These are phyloP conservation scores for Xiphias gladius DNA, from an alignment of 2,113 vertebrate species.

Conservation along the genomic window DNA sequence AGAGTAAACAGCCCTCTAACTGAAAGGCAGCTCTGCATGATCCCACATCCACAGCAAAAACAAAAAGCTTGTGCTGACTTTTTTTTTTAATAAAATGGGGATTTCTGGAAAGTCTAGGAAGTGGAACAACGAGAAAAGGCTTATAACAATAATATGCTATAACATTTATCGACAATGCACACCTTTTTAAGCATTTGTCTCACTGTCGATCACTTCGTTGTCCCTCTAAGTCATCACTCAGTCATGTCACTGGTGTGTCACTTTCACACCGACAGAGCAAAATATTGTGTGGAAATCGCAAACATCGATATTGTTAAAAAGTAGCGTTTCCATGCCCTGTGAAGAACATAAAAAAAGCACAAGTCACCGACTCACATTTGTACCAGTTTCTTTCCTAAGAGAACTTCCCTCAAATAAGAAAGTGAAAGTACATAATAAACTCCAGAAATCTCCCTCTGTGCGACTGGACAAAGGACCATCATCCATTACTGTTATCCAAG, in stretches of 20 bases:
- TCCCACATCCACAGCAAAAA: neutral
- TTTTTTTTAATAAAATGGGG: neutral
- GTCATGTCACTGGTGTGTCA: neutral
- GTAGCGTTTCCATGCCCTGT: neutral
- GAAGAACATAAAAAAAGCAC: neutral
- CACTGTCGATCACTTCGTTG: no score
- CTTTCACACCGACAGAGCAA: neutral
- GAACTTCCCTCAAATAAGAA: slow-evolving; percentile 1
- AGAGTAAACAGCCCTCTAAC: neutral
- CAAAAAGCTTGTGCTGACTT: no score
- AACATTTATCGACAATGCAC: no score
- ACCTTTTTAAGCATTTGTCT: no score
- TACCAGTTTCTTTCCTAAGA: neutral
- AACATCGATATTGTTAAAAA: no score
- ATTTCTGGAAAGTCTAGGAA: neutral
- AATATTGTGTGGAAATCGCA: neutral
- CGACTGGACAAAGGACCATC: neutral
- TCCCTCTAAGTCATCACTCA: neutral
- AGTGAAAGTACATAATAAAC: neutral
- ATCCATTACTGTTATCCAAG: neutral
- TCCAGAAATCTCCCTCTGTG: neutral
- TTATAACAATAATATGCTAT: neutral
- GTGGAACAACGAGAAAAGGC: neutral
- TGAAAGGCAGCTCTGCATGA: neutral
- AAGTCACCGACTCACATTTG: neutral